Evolutionary conservation across 2,888 invertebrate species (phyloP).

Genomic region (Lepidocyrtoides sp.): DNA sequence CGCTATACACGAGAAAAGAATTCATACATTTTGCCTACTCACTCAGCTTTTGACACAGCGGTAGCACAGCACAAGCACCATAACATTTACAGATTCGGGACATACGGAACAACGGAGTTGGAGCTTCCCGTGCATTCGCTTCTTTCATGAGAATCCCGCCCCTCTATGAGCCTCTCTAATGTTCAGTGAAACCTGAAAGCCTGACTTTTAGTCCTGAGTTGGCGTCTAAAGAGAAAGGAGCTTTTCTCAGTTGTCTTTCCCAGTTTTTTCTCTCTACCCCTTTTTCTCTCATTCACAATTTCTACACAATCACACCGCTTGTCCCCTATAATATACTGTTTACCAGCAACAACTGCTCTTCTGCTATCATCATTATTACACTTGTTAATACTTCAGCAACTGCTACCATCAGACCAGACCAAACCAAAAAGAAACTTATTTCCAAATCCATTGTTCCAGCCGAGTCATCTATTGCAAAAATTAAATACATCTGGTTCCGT

Average conservation of each 20-base stretch:
- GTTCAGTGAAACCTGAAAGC: constrained; percentile 77
- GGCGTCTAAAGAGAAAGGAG: constrained; percentile 84
- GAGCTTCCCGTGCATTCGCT: constrained; percentile 74
- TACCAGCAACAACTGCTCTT: constrained; percentile 77
- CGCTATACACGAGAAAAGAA: constrained; percentile 7
- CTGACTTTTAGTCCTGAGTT: constrained; percentile 83
- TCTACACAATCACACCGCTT: constrained; percentile 83
- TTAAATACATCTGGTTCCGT: constrained; percentile 36
- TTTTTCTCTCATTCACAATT: constrained; percentile 82
- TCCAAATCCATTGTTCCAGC: constrained; percentile 28
- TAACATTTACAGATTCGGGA: constrained; percentile 51
- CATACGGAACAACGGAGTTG: constrained; percentile 68
- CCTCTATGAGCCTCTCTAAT: constrained; percentile 78
- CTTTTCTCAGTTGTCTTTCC: constrained; percentile 84
- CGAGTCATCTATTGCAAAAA: constrained; percentile 14
- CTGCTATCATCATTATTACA: constrained; percentile 62
- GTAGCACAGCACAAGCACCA: no score
- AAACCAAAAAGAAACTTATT: constrained; percentile 15
- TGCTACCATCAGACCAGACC: constrained; percentile 66
- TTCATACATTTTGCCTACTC: constrained; percentile 27
- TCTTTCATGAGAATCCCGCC: constrained; percentile 75
- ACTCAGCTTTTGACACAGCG: constrained; percentile 23
- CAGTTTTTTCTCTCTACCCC: constrained; percentile 84
- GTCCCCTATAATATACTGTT: constrained; percentile 80
- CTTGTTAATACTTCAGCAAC: constrained; percentile 58